Evolutionary conservation across 2,113 vertebrate species (phyloP).

Genomic region (Psittacula cyanocephala): DNA sequence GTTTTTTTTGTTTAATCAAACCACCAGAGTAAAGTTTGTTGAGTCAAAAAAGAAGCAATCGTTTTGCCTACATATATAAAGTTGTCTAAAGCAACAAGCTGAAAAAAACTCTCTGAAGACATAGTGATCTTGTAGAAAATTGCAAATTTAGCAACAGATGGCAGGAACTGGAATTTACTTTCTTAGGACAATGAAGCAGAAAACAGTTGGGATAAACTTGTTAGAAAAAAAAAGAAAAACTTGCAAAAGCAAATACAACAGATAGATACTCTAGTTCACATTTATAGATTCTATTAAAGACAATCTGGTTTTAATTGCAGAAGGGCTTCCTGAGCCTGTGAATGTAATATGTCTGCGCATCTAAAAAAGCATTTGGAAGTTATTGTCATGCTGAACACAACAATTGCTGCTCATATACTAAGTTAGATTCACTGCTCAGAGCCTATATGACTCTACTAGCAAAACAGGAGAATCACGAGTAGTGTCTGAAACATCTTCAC

Average conservation of each 20-base stretch:
- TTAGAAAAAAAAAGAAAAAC: not conserved
- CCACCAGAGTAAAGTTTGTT: not conserved
- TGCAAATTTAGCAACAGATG: slow-evolving; percentile 22
- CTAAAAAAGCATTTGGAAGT: not conserved
- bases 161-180: slow-evolving; percentile 13
- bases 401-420: slow-evolving; percentile 1
- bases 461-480: not conserved
- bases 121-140: not conserved
- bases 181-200: slow-evolving; percentile 27
- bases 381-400: not conserved
- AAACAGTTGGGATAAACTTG: slow-evolving; percentile 4
- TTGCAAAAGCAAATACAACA: not conserved
- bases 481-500: not conserved
- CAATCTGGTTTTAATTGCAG: slow-evolving; percentile 35
- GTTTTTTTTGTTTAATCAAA: not conserved
- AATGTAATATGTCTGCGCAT: not conserved
- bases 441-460: not conserved
- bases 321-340: not conserved
- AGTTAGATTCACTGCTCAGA: slow-evolving; percentile 4
- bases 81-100: not conserved
- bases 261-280: not conserved
- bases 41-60: not conserved
- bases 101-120: not conserved
- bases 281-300: slow-evolving; percentile 29
- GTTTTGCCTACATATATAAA: not conserved